A percentile compares a stretch with the other conserved stretches of the same genome.
phyloP scores from a whole-genome alignment of 2,888 invertebrate genomes.

The Clitarchus hookeri region DNA sequence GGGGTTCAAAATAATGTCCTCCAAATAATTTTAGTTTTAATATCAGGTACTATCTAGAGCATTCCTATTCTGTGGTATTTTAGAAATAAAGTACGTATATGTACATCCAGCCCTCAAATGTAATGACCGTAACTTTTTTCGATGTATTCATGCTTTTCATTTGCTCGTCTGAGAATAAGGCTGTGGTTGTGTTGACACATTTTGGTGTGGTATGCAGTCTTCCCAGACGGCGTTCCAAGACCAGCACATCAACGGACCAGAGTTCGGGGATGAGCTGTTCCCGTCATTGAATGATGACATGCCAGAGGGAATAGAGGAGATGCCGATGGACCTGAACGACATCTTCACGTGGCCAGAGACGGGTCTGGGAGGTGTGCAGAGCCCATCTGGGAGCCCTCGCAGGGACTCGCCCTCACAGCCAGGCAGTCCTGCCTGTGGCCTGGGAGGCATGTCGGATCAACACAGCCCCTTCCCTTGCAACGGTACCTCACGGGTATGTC shows the following conservation, averaged over 20 bases:
- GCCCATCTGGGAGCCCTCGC: constrained; percentile 64
- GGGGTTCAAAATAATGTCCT: no score
- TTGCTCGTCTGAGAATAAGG: no score
- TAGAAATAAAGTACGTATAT: no score
- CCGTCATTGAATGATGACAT: constrained; percentile 64
- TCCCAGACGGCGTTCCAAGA: constrained; percentile 74
- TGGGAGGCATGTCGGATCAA: constrained; percentile 55
- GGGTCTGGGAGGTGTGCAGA: constrained; percentile 60
- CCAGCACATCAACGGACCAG: constrained; percentile 68
- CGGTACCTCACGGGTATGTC: constrained; percentile 57
- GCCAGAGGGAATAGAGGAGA: constrained; percentile 71
- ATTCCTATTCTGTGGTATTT: no score
- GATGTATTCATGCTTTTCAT: no score
- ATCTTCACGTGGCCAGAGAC: constrained; percentile 75
- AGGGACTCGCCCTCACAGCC: constrained; percentile 53
- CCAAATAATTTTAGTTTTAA: no score
- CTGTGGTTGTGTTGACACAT: background rate
- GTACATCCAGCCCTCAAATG: no score
- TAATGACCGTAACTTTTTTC: no score
- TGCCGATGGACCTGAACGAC: constrained; percentile 72
- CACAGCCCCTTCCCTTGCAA: constrained; percentile 60
- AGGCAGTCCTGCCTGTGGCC: constrained; percentile 59
- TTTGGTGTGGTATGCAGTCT: constrained; percentile 56
- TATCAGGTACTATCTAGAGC: no score
- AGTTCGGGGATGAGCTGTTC: constrained; percentile 68